Evolutionary conservation across 2,797 vertebrate species (phyloP).

Genomic region (Paramormyrops hopkinsi): DNA sequence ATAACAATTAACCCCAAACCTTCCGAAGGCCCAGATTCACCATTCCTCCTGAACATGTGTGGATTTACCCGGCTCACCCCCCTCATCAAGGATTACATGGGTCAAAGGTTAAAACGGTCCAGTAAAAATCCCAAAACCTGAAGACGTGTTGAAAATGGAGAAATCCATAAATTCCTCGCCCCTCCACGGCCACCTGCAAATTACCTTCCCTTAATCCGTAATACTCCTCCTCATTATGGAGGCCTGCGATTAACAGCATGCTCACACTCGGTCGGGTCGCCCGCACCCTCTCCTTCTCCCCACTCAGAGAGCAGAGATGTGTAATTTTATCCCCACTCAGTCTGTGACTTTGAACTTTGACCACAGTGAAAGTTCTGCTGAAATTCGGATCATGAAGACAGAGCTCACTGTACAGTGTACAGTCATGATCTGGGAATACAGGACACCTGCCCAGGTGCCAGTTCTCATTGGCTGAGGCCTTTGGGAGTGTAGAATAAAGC

Average conservation of each 20-base stretch:
- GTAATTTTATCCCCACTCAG: background rate
- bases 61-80: too few relatives aligned
- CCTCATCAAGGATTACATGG: background rate
- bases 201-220: background rate
- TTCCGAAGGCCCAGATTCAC: background rate
- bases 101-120: background rate
- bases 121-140: background rate
- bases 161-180: background rate
- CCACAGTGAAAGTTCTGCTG: slow-evolving; percentile 30
- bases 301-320: background rate
- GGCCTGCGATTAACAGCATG: background rate
- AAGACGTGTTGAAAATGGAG: background rate
- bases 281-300: background rate
- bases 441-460: background rate
- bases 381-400: background rate
- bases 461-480: background rate
- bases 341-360: slow-evolving; percentile 3
- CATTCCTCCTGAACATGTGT: background rate
- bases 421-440: background rate
- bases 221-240: background rate
- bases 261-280: background rate
- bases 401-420: background rate
- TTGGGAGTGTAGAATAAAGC: background rate
- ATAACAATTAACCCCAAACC: background rate
- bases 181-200: background rate